Evolutionary conservation across 2,888 invertebrate species (phyloP).

Genomic region (Teinopalpus imperialis): DNA sequence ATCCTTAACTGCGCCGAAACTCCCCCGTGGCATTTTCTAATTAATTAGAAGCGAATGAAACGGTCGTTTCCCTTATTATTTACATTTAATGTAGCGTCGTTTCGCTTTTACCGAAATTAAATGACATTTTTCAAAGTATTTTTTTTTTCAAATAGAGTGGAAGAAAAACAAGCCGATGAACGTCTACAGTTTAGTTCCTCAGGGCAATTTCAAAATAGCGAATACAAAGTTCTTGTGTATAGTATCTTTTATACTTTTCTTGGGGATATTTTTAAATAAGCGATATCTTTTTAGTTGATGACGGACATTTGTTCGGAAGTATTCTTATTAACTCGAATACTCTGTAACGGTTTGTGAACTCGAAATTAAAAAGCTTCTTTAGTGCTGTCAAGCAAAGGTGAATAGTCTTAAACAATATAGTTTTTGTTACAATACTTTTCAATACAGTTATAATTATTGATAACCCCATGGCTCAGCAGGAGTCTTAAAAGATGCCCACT

Average conservation of each 20-base stretch:
- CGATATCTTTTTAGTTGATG: too few species aligned
- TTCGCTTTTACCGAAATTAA: constrained; percentile 28
- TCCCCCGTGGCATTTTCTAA: constrained; percentile 33
- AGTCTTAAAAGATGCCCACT: too few species aligned
- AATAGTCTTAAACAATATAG: too few species aligned
- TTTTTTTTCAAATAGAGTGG: constrained; percentile 9
- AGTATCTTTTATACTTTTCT: constrained; percentile 19
- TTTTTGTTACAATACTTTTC: too few species aligned
- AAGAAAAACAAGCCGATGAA: constrained; percentile 11
- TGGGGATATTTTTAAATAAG: constrained; percentile 11
- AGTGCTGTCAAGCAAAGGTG: too few species aligned
- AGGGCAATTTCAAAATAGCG: constrained; percentile 15
- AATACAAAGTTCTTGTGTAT: constrained; percentile 13
- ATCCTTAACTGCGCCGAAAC: constrained; percentile 21
- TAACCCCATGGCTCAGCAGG: too few species aligned
- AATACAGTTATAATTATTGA: too few species aligned
- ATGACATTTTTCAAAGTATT: constrained; percentile 24
- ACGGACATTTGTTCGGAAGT: too few species aligned
- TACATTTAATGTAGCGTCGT: constrained; percentile 30
- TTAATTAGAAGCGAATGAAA: constrained; percentile 40
- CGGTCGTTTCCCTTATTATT: constrained; percentile 34
- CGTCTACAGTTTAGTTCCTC: constrained; percentile 11
- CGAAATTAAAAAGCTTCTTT: too few species aligned
- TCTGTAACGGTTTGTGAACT: too few species aligned
- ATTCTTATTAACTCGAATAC: too few species aligned